phyloP scores from a whole-genome alignment of 1,140 invertebrate species.

The Microvelia longipes region DNA sequence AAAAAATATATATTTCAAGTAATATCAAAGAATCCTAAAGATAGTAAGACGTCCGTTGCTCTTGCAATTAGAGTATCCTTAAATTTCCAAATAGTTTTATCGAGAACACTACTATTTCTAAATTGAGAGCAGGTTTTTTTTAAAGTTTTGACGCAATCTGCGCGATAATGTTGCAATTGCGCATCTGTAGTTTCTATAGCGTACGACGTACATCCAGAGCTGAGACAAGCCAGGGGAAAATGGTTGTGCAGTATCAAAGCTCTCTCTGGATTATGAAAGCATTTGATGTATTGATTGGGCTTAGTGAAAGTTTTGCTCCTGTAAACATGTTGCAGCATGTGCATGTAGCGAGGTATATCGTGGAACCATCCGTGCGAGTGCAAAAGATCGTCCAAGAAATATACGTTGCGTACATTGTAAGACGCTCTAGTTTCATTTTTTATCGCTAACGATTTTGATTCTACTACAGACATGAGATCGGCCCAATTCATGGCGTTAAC shows the following conservation, averaged over 20 bases:
- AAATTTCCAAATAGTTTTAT: slow-evolving; percentile 77
- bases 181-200: slow-evolving; percentile 64
- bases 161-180: slow-evolving; percentile 82
- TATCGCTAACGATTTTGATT: slow-evolving; percentile 48
- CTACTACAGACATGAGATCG: slow-evolving; percentile 55
- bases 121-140: slow-evolving; percentile 74
- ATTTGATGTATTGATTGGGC: slow-evolving; percentile 84
- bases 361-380: slow-evolving; percentile 67
- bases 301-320: slow-evolving; percentile 81
- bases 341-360: slow-evolving; percentile 74
- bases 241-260: slow-evolving; percentile 84
- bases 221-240: slow-evolving; percentile 75
- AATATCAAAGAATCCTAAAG: slow-evolving; percentile 50
- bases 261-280: slow-evolving; percentile 80
- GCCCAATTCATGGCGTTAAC: slow-evolving; percentile 58
- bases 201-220: slow-evolving; percentile 70
- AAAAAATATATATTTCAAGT: too few species aligned
- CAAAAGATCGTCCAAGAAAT: slow-evolving; percentile 79
- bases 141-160: slow-evolving; percentile 76
- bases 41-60: slow-evolving; percentile 50
- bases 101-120: slow-evolving; percentile 62
- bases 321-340: slow-evolving; percentile 87
- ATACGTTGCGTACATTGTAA: slow-evolving; percentile 85
- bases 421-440: slow-evolving; percentile 61
- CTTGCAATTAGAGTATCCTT: slow-evolving; percentile 54